A percentile compares a stretch with the other conserved stretches of the same genome.
Conservation (phyloP, 2,888 invertebrate species). For the Megaustenia siamemsis region DNA sequence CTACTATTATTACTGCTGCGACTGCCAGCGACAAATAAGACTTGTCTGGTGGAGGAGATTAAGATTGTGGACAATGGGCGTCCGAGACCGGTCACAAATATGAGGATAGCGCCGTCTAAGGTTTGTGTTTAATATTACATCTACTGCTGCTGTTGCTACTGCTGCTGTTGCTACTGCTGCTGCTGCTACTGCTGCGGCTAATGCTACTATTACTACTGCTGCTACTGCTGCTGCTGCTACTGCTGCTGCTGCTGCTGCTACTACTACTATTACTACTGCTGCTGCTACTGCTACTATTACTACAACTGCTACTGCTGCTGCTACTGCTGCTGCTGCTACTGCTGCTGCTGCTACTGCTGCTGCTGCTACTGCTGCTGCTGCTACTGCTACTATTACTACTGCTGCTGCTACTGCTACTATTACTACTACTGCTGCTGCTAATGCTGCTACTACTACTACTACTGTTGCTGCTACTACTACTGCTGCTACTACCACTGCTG, state of each 20-base stretch:
- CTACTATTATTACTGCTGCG: conserved; percentile 83
- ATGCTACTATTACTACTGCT: too few relatives aligned
- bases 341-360: background rate
- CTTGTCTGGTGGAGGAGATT: conserved; percentile 93
- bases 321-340: background rate
- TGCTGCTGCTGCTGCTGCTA: background rate
- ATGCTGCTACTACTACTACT: background rate
- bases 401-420: background rate
- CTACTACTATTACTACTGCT: background rate
- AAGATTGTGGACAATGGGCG: conserved; percentile 83
- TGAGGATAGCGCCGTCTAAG: conserved; percentile 86
- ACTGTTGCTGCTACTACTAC: background rate
- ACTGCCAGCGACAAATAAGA: conserved; percentile 85
- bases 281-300: background rate
- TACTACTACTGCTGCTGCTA: background rate
- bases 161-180: too few relatives aligned
- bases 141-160: too few relatives aligned
- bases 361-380: background rate
- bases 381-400: background rate
- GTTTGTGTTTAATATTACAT: conserved; percentile 55
- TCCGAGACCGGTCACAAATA: conserved; percentile 83
- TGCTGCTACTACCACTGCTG: background rate
- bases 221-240: too few relatives aligned
- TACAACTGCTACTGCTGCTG: background rate
- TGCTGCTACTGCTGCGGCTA: too few relatives aligned